These are phyloP conservation scores for Alectura lathami DNA, from an alignment of 2,113 vertebrate species.

Conservation along the genomic window DNA sequence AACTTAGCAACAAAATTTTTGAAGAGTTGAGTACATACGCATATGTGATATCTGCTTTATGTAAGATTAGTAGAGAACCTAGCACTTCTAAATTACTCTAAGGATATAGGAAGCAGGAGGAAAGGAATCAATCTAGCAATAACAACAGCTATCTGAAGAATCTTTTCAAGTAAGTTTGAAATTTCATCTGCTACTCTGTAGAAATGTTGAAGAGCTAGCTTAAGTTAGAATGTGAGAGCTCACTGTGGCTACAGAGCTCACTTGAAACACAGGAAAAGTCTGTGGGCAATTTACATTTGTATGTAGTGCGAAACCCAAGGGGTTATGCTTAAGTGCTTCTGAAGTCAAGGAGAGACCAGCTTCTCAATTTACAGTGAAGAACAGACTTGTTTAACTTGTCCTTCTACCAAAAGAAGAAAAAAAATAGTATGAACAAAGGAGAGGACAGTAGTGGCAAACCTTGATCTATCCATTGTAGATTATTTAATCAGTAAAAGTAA, in stretches of 20 bases:
- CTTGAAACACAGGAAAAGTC: not conserved
- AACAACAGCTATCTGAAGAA: not conserved
- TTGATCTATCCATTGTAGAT: not conserved
- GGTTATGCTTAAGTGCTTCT: not conserved
- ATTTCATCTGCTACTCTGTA: not conserved
- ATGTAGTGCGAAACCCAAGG: fast-evolving
- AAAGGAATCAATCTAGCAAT: not conserved
- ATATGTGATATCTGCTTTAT: not conserved
- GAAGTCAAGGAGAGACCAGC: not conserved
- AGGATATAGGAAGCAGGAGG: not conserved
- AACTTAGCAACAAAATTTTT: not conserved
- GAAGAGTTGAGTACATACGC: not conserved
- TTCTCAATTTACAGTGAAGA: not conserved
- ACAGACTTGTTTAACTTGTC: not conserved
- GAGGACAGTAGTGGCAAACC: not conserved
- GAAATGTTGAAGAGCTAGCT: not conserved
- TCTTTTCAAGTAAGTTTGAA: not conserved
- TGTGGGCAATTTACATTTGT: not conserved
- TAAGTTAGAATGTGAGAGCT: not conserved
- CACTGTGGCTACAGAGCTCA: not conserved
- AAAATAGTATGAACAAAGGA: not conserved
- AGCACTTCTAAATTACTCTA: not conserved
- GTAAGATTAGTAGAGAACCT: not conserved
- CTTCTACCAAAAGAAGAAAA: not conserved
- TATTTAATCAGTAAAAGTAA: not conserved